Conservation (phyloP, 2,888 invertebrate genomes). For the Bimastos eiseni region DNA sequence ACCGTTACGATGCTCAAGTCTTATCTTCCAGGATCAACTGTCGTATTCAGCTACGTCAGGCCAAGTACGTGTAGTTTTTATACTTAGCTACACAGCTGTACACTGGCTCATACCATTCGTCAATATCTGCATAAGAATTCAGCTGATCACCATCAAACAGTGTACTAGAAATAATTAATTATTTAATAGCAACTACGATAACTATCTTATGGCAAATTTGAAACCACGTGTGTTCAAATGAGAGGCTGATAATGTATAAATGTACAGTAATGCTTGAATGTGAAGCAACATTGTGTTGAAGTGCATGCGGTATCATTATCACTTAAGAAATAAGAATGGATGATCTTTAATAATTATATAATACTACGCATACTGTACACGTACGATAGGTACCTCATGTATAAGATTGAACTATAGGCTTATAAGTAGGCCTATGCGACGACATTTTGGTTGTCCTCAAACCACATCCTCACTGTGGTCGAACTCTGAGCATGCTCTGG, state of each 20-base stretch:
- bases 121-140: neutral
- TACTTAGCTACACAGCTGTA: neutral
- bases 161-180: neutral
- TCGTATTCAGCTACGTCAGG: neutral
- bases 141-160: neutral
- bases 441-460: neutral
- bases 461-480: neutral
- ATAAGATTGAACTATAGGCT: too few relatives aligned
- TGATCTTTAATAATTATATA: too few relatives aligned
- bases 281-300: neutral
- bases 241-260: neutral
- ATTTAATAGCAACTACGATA: neutral
- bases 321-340: neutral
- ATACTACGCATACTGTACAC: too few relatives aligned
- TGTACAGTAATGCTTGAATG: neutral
- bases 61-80: neutral
- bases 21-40: neutral
- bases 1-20: slow-evolving; percentile 2
- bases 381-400: too few relatives aligned
- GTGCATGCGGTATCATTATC: neutral
- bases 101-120: neutral
- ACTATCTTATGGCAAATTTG: neutral
- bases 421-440: too few relatives aligned
- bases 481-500: neutral
- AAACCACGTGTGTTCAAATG: neutral